Evolutionary conservation across 2,888 invertebrate genomes (phyloP).

Genomic region (Hydraecia micacea): DNA sequence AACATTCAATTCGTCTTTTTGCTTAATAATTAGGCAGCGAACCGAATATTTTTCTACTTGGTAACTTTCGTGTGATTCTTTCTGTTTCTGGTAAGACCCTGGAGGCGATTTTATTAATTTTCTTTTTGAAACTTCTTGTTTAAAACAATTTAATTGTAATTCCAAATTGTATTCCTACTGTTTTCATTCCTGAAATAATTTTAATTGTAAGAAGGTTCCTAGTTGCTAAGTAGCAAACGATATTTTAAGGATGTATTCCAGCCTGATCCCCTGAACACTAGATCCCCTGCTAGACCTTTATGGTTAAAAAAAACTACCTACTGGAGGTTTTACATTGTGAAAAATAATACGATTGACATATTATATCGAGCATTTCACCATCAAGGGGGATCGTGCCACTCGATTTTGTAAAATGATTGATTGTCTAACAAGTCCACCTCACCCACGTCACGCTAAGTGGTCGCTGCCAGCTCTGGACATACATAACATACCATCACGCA

Average conservation of each 20-base stretch:
- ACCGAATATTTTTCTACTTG: neutral
- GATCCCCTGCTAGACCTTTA: neutral
- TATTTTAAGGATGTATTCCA: too few species aligned
- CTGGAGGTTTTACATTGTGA: neutral
- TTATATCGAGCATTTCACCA: neutral
- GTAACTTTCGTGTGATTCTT: conserved; percentile 42
- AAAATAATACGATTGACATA: neutral
- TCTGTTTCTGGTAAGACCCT: conserved; percentile 12
- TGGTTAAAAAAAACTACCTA: neutral
- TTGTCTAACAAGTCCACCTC: too few species aligned
- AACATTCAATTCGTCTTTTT: neutral
- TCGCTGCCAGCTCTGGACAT: neutral
- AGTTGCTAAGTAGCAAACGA: neutral
- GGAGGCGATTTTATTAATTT: conserved; percentile 46
- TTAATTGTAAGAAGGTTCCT: conserved; percentile 6
- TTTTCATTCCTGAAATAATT: conserved; percentile 2
- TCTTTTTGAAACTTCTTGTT: conserved; percentile 47
- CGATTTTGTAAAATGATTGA: too few species aligned
- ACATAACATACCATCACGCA: neutral
- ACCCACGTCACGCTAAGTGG: too few species aligned
- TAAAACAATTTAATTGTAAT: conserved; percentile 37
- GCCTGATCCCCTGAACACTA: too few species aligned
- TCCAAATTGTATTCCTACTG: conserved; percentile 14
- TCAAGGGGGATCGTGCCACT: neutral
- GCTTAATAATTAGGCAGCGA: neutral